phyloP scores from a whole-genome alignment of 2,888 invertebrate species.

The Lasioglossum calceatum region DNA sequence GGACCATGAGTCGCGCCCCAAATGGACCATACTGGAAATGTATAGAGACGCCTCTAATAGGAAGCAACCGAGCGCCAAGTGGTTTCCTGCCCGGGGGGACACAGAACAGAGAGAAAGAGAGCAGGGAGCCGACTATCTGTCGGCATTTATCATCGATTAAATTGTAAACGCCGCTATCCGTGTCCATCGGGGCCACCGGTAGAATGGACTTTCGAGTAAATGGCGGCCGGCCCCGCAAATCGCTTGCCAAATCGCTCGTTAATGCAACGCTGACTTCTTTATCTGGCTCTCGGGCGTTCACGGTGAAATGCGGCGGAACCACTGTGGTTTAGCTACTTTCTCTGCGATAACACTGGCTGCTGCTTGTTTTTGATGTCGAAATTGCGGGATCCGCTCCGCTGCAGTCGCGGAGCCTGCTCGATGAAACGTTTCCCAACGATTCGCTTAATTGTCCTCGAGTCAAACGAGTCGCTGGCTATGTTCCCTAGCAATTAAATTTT shows the following conservation, averaged over 20 bases:
- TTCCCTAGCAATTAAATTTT: neutral
- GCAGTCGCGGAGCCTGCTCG: neutral
- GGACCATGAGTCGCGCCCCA: slow-evolving; percentile 77
- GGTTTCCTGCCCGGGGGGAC: slow-evolving; percentile 75
- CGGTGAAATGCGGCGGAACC: slow-evolving; percentile 2
- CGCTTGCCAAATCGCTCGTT: slow-evolving; percentile 38
- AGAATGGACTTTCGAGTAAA: slow-evolving; percentile 42
- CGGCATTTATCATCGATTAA: slow-evolving; percentile 82
- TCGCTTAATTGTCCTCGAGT: neutral
- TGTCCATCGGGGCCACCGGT: slow-evolving; percentile 28
- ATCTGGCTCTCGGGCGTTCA: slow-evolving; percentile 7
- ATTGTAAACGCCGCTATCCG: slow-evolving; percentile 52
- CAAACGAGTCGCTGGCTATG: neutral
- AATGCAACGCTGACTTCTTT: slow-evolving; percentile 24
- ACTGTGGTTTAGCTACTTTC: neutral
- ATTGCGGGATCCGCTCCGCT: neutral
- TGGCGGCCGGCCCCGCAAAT: slow-evolving; percentile 31
- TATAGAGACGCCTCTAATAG: slow-evolving; percentile 78
- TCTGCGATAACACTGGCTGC: neutral
- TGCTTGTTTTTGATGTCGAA: slow-evolving; percentile 4
- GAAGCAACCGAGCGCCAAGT: slow-evolving; percentile 77
- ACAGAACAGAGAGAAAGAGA: neutral
- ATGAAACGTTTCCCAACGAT: neutral
- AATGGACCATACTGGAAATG: slow-evolving; percentile 78
- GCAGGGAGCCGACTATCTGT: slow-evolving; percentile 67